Evolutionary conservation across 2,888 invertebrate genomes (phyloP), one percentile per base, ranked within the genome.

Genomic region (Drosophila peninsularis): DNA sequence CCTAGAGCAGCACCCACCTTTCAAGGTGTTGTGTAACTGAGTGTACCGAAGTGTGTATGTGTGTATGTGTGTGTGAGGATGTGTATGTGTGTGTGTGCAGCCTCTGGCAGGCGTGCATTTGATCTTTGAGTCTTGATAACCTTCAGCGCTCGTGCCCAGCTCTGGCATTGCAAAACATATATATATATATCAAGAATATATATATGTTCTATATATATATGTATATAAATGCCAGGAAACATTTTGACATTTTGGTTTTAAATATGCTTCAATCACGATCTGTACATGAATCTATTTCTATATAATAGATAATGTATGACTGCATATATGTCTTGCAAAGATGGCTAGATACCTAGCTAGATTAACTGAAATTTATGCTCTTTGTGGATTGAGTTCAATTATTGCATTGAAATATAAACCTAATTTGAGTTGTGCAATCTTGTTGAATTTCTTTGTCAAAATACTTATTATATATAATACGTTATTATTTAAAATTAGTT

Each of bases 181-280:
- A 21, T 21, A 36, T 50, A 10, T 13, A 47, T 9, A 11, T n/a
- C 24, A 5, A 44, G 53, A 55, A 71, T 36, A 37, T 49, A 13
- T 41, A 61, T 56, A 60, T 61, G 68, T 11, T 13, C n/a, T n/a
- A n/a, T n/a, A n/a, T 17, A 2, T 17, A 24, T 44, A 47, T 27
- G 68, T 32, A 41, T 53, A 71, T 24, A 37, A 56, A 9, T 56
- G 50, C 36, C 36, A 50, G 36, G 36, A 50, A 50, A 50, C 50
- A 85, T 78, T 87, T 81, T 81, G 88, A 81, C 74, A 70, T 71
- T 83, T 83, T 60, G 64, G 39, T 52, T 58, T 53, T 55, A 19
- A 54, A 63, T 41, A 13, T 44, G 54, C 30, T 49, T 7, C 30
- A 13, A 7, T 27, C 36, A 13, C 45, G 44, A 42, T 32, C 27